phyloP scores from a whole-genome alignment of 2,113 vertebrate species.

The Xenopus tropicalis region DNA sequence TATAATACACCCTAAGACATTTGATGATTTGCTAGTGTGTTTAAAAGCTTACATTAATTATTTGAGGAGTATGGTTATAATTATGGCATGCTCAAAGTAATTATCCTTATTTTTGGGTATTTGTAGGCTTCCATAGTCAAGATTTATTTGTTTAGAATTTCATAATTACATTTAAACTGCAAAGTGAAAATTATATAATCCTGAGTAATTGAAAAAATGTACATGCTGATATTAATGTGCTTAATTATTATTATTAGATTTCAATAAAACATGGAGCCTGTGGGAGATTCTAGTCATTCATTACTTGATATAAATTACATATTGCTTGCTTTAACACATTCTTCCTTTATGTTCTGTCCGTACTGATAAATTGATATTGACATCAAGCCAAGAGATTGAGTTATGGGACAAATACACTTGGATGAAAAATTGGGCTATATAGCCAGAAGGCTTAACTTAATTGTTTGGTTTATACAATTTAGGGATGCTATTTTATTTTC shows the following conservation, averaged over 20 bases:
- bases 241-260: constrained; percentile 1
- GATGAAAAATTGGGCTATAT: no score
- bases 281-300: neutral
- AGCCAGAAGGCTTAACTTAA: no score
- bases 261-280: neutral
- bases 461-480: no score
- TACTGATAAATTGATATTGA: no score
- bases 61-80: constrained; percentile 28
- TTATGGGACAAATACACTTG: no score
- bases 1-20: constrained; percentile 30
- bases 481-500: no score
- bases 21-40: constrained; percentile 20
- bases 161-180: constrained; percentile 33
- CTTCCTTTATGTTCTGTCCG: neutral
- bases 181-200: constrained; percentile 7
- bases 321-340: neutral
- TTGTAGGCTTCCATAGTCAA: constrained; percentile 22
- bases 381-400: no score
- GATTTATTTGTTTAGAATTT: constrained; percentile 31
- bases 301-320: neutral
- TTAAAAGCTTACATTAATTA: constrained; percentile 32
- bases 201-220: constrained; percentile 20
- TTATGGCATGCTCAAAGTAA: constrained; percentile 28
- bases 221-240: constrained; percentile 16
- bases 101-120: constrained; percentile 31